Evolutionary conservation across 2,113 vertebrate genomes (phyloP).

Genomic region (Toxostoma redivivum): DNA sequence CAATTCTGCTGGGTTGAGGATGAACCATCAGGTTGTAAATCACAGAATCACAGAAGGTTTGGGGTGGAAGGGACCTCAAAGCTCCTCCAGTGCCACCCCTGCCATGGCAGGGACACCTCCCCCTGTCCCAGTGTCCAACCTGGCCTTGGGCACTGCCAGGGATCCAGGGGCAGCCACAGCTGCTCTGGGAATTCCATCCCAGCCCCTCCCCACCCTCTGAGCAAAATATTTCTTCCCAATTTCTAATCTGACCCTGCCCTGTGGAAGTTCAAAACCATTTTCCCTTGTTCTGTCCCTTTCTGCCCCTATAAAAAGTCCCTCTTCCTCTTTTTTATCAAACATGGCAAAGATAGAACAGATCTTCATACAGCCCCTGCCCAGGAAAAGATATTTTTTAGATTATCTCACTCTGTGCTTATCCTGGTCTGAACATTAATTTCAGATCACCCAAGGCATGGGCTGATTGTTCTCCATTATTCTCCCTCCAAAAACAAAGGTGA

Average conservation of each 20-base stretch:
- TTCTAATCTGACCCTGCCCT: not conserved
- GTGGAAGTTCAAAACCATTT: not conserved
- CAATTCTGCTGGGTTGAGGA: not conserved
- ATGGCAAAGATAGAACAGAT: not conserved
- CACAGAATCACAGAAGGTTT: not conserved
- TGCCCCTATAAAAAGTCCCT: not conserved
- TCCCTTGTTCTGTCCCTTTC: not conserved
- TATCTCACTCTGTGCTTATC: not conserved
- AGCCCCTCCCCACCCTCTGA: not conserved
- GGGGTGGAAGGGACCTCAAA: not conserved
- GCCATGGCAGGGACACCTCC: not conserved
- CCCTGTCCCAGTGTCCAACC: not conserved
- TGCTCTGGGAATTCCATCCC: not conserved
- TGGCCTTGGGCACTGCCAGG: not conserved
- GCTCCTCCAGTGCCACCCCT: accelerated
- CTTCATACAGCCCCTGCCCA: not conserved
- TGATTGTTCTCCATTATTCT: not conserved
- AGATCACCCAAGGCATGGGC: not conserved
- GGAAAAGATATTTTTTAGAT: not conserved
- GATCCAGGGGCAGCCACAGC: not conserved
- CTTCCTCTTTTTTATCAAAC: not conserved
- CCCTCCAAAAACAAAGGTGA: not conserved
- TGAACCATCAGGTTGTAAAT: not conserved
- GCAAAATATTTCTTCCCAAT: not conserved
- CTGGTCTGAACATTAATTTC: not conserved